These are phyloP conservation scores for Grantiella picta DNA, from an alignment of 2,113 vertebrate genomes.

Conservation along the genomic window DNA sequence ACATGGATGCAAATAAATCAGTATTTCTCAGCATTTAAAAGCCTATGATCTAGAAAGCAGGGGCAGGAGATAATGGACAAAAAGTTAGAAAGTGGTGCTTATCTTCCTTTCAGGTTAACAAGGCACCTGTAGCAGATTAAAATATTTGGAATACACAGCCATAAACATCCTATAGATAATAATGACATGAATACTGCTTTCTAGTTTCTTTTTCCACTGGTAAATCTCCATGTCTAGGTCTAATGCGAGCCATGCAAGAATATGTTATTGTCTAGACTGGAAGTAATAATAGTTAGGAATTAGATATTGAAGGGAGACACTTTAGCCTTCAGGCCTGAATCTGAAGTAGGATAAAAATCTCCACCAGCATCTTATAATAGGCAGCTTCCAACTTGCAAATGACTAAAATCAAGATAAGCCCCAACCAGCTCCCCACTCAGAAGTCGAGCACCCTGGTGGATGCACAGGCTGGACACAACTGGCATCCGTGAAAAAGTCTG, in stretches of 20 bases:
- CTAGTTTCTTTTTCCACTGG: neutral
- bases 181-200: neutral
- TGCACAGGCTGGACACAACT: neutral
- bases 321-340: neutral
- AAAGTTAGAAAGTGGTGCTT: neutral
- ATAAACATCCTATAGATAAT: neutral
- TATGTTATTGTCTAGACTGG: neutral
- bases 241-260: neutral
- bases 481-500: neutral
- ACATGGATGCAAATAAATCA: neutral
- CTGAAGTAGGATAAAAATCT: neutral
- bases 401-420: accelerated
- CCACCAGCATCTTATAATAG: neutral
- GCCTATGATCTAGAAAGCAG: neutral
- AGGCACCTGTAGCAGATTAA: neutral
- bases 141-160: neutral
- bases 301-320: neutral
- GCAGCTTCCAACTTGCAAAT: neutral
- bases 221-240: neutral
- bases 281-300: neutral
- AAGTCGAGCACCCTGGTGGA: neutral
- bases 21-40: neutral
- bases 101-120: neutral
- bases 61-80: neutral
- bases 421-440: neutral